A percentile compares a stretch with the other conserved stretches of the same genome.
phyloP scores from a whole-genome alignment of 1,140 invertebrate genomes.

The Sipha flava region DNA sequence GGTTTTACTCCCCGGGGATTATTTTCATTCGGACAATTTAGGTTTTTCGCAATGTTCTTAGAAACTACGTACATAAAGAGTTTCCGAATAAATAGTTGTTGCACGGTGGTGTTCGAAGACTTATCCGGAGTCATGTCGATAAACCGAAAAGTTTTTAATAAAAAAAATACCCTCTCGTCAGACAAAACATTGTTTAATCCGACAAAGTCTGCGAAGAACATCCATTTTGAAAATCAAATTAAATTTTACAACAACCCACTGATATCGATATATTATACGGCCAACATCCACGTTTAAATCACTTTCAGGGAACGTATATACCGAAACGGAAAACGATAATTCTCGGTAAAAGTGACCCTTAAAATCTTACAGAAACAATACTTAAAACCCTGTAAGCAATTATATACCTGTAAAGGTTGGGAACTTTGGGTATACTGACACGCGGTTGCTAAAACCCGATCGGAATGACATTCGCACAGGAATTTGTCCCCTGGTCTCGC shows the following conservation, averaged over 20 bases:
- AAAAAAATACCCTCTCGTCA: not conserved
- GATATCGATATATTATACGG: not conserved
- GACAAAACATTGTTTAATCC: not conserved
- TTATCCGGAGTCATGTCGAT: not conserved
- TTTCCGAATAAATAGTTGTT: not conserved
- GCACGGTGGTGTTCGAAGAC: not conserved
- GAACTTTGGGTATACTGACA: constrained; percentile 1
- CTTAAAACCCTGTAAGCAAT: not conserved
- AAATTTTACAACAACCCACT: not conserved
- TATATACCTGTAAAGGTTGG: not conserved
- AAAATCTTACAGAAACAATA: not conserved
- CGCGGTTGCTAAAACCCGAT: constrained; percentile 16
- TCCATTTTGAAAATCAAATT: not conserved
- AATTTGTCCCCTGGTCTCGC: not conserved
- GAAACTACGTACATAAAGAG: not conserved
- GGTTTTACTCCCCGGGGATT: not conserved
- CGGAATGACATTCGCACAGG: constrained; percentile 13
- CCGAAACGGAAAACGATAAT: not conserved
- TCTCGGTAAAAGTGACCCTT: not conserved
- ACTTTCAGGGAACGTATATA: not conserved
- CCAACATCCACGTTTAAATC: not conserved
- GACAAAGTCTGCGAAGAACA: too few relatives aligned
- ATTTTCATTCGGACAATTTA: constrained; percentile 25
- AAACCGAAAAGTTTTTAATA: not conserved
- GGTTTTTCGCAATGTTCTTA: not conserved